Evolutionary conservation across 2,888 invertebrate species (phyloP), one percentile per base, ranked within the genome.

Genomic region (Pandemis corylana): DNA sequence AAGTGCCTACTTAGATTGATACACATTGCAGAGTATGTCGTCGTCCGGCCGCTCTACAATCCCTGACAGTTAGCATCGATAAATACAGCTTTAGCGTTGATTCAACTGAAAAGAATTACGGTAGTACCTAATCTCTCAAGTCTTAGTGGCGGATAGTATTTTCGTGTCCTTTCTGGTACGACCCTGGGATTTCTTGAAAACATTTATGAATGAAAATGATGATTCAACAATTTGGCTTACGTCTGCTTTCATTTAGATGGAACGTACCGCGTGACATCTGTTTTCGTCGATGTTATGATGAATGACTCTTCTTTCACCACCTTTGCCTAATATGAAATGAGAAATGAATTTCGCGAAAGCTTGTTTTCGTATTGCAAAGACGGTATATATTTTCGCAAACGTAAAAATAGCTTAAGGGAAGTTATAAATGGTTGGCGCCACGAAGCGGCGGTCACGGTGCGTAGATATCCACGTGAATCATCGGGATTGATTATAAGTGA

Each of bases 221-320:
- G 90, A 90, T 82, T 92, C 89, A 92, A 80, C 81, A 72, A 77
- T 84, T 92, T 91, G 91, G 91, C 90, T 83, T 79, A 79, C 81
- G 79, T 74, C 80, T 84, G 80, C 83, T 87, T 86, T 85, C 88
- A 89, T 89, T 89, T 87, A 88, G 15, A 41, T 44, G n/a, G 49
- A 12, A 53, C 53, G 63, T 63, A 20, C 51, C 67, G 63, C 42
- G 56, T 59, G 20, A 59, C 53, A 56, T 46, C 42, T 28, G 53
- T 66, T 51, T 80, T 81, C 79, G 81, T 80, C 84, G 85, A 85
- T 68, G 81, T 82, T 78, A 81, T 79, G 78, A 83, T 81, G 77
- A 82, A 82, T 36, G 59, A 28, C 20, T 20, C 6, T 42, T 68
- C 9, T 74, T 56, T 65, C 20, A n/a, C 9, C 49, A 42, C 69